These are phyloP conservation scores for Phorcus lineatus DNA, from an alignment of 2,888 invertebrate genomes.

Conservation along the genomic window DNA sequence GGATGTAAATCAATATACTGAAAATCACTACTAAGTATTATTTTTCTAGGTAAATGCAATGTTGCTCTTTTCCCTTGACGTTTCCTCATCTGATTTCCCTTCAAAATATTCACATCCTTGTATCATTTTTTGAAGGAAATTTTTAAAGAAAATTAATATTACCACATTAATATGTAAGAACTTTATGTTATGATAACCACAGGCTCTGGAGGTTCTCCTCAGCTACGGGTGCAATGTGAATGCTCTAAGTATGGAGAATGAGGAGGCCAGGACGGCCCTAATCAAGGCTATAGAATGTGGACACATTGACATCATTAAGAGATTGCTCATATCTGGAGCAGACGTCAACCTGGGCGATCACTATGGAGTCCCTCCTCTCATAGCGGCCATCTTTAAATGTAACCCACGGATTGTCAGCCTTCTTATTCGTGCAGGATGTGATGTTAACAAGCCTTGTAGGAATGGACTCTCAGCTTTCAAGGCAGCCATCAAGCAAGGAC, in stretches of 20 bases:
- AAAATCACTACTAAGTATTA: too few species aligned
- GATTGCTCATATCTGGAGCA: constrained; percentile 43
- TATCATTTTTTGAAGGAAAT: too few species aligned
- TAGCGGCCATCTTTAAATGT: constrained; percentile 27
- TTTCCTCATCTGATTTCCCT: too few species aligned
- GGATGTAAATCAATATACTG: too few species aligned
- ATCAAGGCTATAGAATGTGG: constrained; percentile 45
- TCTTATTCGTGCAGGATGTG: constrained; percentile 24
- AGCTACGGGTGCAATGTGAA: constrained; percentile 34
- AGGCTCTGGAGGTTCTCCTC: constrained; percentile 46
- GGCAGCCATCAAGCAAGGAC: not conserved
- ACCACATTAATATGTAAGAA: too few species aligned
- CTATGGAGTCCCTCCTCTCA: constrained; percentile 46
- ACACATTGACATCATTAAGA: constrained; percentile 40
- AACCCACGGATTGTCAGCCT: not conserved
- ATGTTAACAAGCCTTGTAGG: constrained; percentile 16
- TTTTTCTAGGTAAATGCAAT: too few species aligned
- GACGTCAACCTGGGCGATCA: constrained; percentile 44
- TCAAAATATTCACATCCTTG: too few species aligned
- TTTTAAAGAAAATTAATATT: too few species aligned
- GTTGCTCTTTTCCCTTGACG: too few species aligned
- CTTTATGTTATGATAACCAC: not conserved
- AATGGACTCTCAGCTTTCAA: constrained; percentile 24
- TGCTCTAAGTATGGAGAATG: constrained; percentile 36
- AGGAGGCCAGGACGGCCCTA: constrained; percentile 49